Percentiles rank a stretch among this genome's conserved stretches.
These are phyloP conservation scores for Stomatorhinus walkeri DNA, from an alignment of 2,797 vertebrate genomes.

Conservation along the genomic window DNA sequence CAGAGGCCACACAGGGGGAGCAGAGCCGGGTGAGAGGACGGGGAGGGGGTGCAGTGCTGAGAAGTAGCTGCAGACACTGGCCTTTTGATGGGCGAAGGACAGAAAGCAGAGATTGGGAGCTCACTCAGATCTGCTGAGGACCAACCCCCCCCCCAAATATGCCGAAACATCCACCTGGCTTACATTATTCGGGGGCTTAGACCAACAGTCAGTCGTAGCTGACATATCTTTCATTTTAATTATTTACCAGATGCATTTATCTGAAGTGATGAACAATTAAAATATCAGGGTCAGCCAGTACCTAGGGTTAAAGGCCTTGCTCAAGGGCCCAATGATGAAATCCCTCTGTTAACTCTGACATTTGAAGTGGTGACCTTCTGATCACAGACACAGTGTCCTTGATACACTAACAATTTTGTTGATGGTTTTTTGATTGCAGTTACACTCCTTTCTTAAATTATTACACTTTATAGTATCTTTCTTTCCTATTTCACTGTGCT, in stretches of 20 bases:
- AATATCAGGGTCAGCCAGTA: background rate
- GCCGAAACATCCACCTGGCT: background rate
- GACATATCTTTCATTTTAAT: background rate
- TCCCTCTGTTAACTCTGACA: background rate
- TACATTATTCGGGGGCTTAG: background rate
- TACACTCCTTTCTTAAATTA: background rate
- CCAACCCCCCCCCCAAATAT: background rate
- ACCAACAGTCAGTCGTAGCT: background rate
- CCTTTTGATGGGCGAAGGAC: background rate
- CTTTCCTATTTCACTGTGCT: background rate
- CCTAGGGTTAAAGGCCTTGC: background rate
- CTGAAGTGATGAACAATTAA: background rate
- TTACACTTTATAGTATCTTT: background rate
- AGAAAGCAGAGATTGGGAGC: background rate
- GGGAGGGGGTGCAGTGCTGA: background rate
- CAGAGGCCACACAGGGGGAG: background rate
- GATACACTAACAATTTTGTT: background rate
- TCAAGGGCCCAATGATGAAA: background rate
- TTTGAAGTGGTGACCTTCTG: background rate
- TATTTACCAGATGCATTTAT: background rate
- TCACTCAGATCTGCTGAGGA: background rate
- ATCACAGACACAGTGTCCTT: background rate
- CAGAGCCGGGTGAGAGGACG: background rate
- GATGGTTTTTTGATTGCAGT: background rate
- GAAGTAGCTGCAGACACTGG: background rate